These are phyloP conservation scores for Volucella inanis DNA, from an alignment of 2,888 invertebrate species.

Conservation along the genomic window DNA sequence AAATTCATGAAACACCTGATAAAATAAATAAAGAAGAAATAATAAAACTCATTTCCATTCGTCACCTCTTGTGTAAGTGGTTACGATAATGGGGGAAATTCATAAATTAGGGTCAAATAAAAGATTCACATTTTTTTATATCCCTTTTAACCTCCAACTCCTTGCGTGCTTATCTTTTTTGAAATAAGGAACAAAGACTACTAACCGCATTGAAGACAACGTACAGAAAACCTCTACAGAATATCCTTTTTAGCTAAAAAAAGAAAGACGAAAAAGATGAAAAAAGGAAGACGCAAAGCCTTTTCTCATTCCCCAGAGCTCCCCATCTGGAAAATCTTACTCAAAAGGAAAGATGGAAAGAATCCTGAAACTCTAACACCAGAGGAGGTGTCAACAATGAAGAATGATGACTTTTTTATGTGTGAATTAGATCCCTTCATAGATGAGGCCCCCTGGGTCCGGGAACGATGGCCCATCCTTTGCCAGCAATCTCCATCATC, in stretches of 20 bases:
- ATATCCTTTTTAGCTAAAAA: slow-evolving; percentile 25
- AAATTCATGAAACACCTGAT: slow-evolving; percentile 66
- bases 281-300: slow-evolving; percentile 14
- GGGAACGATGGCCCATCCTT: slow-evolving; percentile 32
- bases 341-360: slow-evolving; percentile 1
- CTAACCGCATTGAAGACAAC: slow-evolving; percentile 41
- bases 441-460: slow-evolving; percentile 41
- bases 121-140: slow-evolving; percentile 65
- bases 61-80: slow-evolving; percentile 53
- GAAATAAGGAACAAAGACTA: slow-evolving; percentile 41
- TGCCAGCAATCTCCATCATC: background rate
- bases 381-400: slow-evolving; percentile 70
- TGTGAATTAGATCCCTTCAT: slow-evolving; percentile 60
- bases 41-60: slow-evolving; percentile 64
- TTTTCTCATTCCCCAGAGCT: slow-evolving; percentile 17
- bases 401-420: slow-evolving; percentile 75
- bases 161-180: slow-evolving; percentile 41
- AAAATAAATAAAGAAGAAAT: slow-evolving; percentile 50
- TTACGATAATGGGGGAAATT: slow-evolving; percentile 42
- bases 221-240: slow-evolving; percentile 18
- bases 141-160: slow-evolving; percentile 22
- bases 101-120: slow-evolving; percentile 72
- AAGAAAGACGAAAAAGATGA: background rate
- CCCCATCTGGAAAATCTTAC: slow-evolving; percentile 33
- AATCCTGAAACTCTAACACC: slow-evolving; percentile 52